Evolutionary conservation across 2,888 invertebrate genomes (phyloP).

Genomic region (Antheraea assamensis): DNA sequence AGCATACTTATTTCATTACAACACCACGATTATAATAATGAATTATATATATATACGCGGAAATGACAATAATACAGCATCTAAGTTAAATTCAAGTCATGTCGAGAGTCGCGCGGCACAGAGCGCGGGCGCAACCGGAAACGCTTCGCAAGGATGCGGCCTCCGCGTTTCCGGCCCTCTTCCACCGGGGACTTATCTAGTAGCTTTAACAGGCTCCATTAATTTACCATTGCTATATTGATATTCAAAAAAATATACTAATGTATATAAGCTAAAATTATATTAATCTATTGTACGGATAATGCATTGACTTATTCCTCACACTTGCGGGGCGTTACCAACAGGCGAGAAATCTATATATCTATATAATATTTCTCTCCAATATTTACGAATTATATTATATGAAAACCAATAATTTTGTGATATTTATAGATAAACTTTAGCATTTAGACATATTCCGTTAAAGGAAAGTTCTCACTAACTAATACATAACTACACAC

Average conservation of each 20-base stretch:
- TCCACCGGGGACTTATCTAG: constrained; percentile 5
- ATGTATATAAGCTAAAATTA: neutral
- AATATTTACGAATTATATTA: too few relatives aligned
- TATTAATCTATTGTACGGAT: too few relatives aligned
- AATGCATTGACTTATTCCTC: too few relatives aligned
- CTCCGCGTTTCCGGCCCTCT: constrained; percentile 52
- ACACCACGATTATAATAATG: constrained; percentile 1
- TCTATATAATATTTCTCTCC: too few relatives aligned
- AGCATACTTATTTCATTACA: neutral
- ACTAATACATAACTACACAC: too few relatives aligned
- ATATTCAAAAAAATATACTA: neutral
- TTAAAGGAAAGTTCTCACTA: too few relatives aligned
- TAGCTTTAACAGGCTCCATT: neutral
- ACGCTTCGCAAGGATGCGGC: constrained; percentile 49
- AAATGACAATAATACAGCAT: neutral
- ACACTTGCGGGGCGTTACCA: too few relatives aligned
- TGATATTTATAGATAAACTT: too few relatives aligned
- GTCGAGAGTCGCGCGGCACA: constrained; percentile 1
- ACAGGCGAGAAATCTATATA: too few relatives aligned
- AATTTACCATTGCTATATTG: neutral
- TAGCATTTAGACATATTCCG: too few relatives aligned
- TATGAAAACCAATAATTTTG: too few relatives aligned
- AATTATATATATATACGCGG: constrained; percentile 2
- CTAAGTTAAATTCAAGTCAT: constrained; percentile 9
- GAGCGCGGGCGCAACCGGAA: constrained; percentile 45